phyloP scores from a whole-genome alignment of 2,888 invertebrate genomes.

The Graphium colonna region DNA sequence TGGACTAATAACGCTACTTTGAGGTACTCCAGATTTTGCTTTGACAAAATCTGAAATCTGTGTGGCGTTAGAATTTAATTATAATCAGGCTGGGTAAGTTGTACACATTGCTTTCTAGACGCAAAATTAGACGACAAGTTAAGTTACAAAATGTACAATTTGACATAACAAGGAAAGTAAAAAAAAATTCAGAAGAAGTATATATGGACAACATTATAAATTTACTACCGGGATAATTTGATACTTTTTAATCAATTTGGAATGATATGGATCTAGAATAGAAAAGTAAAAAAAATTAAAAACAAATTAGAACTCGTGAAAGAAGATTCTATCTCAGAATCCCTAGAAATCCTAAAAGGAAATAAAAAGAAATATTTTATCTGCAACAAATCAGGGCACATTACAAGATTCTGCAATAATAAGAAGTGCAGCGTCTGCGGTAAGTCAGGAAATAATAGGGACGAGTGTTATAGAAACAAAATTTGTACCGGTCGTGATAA shows the following conservation, averaged over 20 bases:
- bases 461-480: too few relatives aligned
- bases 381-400: not conserved
- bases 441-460: not conserved
- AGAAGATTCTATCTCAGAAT: not conserved
- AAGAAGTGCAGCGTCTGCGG: not conserved
- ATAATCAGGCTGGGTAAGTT: too few relatives aligned
- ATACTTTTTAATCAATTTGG: not conserved
- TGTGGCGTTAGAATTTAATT: too few relatives aligned
- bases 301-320: not conserved
- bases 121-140: too few relatives aligned
- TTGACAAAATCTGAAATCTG: too few relatives aligned
- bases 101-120: too few relatives aligned
- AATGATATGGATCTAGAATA: not conserved
- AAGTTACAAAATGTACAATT: too few relatives aligned
- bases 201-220: not conserved
- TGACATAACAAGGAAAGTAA: too few relatives aligned
- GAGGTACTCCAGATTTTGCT: too few relatives aligned
- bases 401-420: not conserved
- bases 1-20: too few relatives aligned
- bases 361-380: conserved; percentile 3
- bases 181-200: too few relatives aligned
- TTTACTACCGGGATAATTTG: not conserved
- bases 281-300: not conserved
- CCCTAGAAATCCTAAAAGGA: not conserved
- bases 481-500: too few relatives aligned